Conservation (phyloP, 2,797 vertebrate species). For the Poeciliopsis presidionis region DNA sequence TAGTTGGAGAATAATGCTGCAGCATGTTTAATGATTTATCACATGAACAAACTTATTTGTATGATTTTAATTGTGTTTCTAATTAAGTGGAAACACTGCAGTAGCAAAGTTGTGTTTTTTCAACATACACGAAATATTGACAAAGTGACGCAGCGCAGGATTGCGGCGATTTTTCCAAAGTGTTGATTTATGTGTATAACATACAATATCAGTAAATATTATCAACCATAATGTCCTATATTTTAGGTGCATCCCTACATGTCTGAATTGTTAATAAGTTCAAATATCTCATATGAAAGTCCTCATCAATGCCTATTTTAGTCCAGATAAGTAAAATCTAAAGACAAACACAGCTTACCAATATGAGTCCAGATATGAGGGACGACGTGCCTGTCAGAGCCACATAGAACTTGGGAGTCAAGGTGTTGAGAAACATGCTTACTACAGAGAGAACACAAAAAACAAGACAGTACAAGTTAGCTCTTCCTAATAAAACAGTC, state of each 20-base stretch:
- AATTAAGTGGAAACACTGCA: too few relatives aligned
- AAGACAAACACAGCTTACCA: slow-evolving; percentile 86
- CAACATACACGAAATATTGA: too few relatives aligned
- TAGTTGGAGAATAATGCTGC: too few relatives aligned
- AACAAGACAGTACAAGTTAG: slow-evolving; percentile 11
- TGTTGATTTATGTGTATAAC: too few relatives aligned
- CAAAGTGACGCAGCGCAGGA: too few relatives aligned
- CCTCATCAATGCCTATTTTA: background rate
- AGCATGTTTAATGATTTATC: too few relatives aligned
- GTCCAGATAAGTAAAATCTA: background rate
- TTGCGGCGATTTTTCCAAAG: too few relatives aligned
- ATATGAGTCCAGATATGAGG: slow-evolving; percentile 97
- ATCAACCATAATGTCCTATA: too few relatives aligned
- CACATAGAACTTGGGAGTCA: slow-evolving; percentile 99
- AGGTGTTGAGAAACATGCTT: slow-evolving; percentile 99
- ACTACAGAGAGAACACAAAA: slow-evolving; percentile 78
- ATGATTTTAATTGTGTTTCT: too few relatives aligned
- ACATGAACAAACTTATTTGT: too few relatives aligned
- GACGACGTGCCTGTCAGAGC: slow-evolving; percentile 97
- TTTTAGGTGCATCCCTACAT: background rate
- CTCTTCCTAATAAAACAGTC: background rate
- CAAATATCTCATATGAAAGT: background rate
- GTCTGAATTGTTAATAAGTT: background rate
- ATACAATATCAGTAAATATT: too few relatives aligned
- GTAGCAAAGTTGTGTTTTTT: too few relatives aligned